phyloP scores from a whole-genome alignment of 2,113 vertebrate genomes.

The Sylvia atricapilla region DNA sequence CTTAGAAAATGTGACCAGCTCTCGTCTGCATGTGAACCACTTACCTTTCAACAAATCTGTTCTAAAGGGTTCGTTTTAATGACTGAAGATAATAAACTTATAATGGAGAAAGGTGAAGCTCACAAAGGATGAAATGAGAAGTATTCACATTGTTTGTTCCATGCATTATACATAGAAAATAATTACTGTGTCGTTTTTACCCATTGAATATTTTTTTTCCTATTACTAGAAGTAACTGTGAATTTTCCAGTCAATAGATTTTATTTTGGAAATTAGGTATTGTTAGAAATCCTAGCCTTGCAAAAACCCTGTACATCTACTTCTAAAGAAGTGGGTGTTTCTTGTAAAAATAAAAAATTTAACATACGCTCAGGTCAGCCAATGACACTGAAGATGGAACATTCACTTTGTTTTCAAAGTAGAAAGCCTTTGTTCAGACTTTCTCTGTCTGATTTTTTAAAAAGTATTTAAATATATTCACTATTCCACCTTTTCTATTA shows the following conservation, averaged over 20 bases:
- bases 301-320: background rate
- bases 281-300: background rate
- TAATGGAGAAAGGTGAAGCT: background rate
- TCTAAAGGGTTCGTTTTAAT: background rate
- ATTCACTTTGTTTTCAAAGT: background rate
- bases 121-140: background rate
- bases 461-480: background rate
- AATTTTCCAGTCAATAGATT: background rate
- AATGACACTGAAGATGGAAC: background rate
- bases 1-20: background rate
- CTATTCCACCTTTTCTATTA: background rate
- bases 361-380: accelerated
- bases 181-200: background rate
- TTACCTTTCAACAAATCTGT: background rate
- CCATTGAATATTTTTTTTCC: accelerated
- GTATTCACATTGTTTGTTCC: background rate
- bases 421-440: background rate
- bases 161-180: background rate
- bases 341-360: background rate
- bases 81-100: background rate
- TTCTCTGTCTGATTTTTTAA: background rate
- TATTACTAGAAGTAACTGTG: background rate
- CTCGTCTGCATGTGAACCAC: background rate
- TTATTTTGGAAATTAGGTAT: background rate
- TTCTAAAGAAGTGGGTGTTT: background rate